Evolutionary conservation across 2,113 vertebrate genomes (phyloP).

Genomic region (Brachirus orientalis): DNA sequence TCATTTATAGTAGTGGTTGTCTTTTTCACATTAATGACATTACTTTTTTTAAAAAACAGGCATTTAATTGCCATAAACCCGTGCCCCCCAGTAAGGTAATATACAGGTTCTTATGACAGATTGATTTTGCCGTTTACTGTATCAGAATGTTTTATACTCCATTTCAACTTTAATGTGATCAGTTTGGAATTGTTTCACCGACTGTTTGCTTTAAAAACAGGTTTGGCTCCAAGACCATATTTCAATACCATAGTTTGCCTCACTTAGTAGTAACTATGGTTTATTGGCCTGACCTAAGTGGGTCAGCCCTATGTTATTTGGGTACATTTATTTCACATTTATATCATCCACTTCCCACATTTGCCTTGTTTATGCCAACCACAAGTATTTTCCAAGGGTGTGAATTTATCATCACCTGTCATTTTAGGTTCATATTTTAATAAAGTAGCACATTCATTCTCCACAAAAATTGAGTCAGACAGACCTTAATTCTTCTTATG

Average conservation of each 20-base stretch:
- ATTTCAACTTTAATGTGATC: constrained; percentile 57
- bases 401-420: constrained; percentile 23
- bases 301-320: constrained; percentile 29
- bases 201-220: constrained; percentile 59
- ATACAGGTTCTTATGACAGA: constrained; percentile 30
- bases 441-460: constrained; percentile 11
- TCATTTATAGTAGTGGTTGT: constrained; percentile 39
- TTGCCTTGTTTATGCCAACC: constrained; percentile 18
- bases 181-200: constrained; percentile 48
- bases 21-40: constrained; percentile 31
- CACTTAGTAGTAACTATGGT: constrained; percentile 45
- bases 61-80: constrained; percentile 4
- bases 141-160: constrained; percentile 48
- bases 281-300: constrained; percentile 41
- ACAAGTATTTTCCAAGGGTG: constrained; percentile 16
- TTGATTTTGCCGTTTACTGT: constrained; percentile 26
- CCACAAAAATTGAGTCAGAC: not conserved
- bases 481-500: constrained; percentile 5
- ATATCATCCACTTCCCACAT: constrained; percentile 33
- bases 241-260: constrained; percentile 32
- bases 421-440: not conserved
- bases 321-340: constrained; percentile 28
- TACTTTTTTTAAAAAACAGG: not conserved
- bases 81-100: constrained; percentile 5
- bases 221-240: constrained; percentile 34